These are phyloP conservation scores for Allacma fusca DNA, from an alignment of 2,888 invertebrate species.

Conservation along the genomic window DNA sequence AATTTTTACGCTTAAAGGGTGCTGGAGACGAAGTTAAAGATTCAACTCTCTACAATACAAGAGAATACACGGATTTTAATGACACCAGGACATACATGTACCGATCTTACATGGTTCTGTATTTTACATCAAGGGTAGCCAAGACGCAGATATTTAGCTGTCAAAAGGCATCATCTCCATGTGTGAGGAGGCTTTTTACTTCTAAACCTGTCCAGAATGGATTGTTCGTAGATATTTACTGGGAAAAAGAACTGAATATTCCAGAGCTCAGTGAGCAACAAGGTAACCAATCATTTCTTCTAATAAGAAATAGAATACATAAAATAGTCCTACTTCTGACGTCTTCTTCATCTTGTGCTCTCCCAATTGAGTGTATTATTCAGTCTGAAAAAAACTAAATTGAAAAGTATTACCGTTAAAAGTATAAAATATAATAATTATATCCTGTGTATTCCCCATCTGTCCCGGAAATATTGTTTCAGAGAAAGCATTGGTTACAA, in stretches of 20 bases:
- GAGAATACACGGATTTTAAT: background rate
- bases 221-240: background rate
- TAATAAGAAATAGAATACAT: no score
- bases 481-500: no score
- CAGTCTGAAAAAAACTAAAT: no score
- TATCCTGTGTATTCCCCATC: no score
- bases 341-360: no score
- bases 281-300: no score
- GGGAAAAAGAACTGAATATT: background rate
- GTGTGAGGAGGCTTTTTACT: background rate
- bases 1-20: no score
- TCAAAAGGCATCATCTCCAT: background rate
- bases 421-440: no score
- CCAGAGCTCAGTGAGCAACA: conserved; percentile 6
- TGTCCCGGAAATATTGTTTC: no score
- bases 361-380: no score
- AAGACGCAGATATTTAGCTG: conserved; percentile 24
- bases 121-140: background rate
- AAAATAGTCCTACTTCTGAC: no score
- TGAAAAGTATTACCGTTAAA: no score
- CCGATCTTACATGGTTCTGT: background rate
- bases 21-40: background rate
- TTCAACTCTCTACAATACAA: background rate
- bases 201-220: conserved; percentile 3
- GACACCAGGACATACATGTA: background rate